Evolutionary conservation across 2,113 vertebrate species (phyloP), one percentile per base, ranked within the genome.

Genomic region (Gambusia holbrooki): DNA sequence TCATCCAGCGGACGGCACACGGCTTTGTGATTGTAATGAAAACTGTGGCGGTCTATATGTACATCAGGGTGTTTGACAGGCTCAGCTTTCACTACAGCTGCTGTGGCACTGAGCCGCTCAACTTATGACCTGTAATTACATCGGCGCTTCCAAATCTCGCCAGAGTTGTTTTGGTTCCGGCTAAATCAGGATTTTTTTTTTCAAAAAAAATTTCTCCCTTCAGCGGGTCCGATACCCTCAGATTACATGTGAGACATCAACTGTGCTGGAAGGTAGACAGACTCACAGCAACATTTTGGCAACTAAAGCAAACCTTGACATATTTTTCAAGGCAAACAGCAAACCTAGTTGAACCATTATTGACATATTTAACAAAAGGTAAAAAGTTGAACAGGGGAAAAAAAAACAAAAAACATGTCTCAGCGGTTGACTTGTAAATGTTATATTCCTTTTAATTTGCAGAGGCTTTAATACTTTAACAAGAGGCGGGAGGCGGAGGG

Each of bases 51-150:
- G 66, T 79, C 65, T 73, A 40, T 19, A 33, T 42, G 72, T 15
- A 14, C 79, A 80, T 88, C 81, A 76, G 60, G 58, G 62, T 76
- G 78, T 37, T 84, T 90, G 90, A 88, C 88, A 86, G 84, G 72
- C 76, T 78, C 79, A 80, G 84, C 80, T 86, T 84, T 92, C 77
- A 68, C 58, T 28, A 72, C 40, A 51, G 77, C 81, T 73, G 68
- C 76, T 63, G 76, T 79, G 80, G 87, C 78, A 89, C 88, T 65
- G 73, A 87, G 80, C 82, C 88, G 84, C 69, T 92, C 87, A 92
- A 92, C 92, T 87, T 84, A 88, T 91, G 87, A 90, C 90, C 90
- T 94, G 92, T 94, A 93, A 94, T 94, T 91, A 92, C 90, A 85
- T 76, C 81, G 84, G 68, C 74, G 84, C 79, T 88, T 81, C 84